Evolutionary conservation across 1,140 invertebrate species (phyloP), one percentile per base, ranked within the genome.

Genomic region (Cydia fagiglandana): DNA sequence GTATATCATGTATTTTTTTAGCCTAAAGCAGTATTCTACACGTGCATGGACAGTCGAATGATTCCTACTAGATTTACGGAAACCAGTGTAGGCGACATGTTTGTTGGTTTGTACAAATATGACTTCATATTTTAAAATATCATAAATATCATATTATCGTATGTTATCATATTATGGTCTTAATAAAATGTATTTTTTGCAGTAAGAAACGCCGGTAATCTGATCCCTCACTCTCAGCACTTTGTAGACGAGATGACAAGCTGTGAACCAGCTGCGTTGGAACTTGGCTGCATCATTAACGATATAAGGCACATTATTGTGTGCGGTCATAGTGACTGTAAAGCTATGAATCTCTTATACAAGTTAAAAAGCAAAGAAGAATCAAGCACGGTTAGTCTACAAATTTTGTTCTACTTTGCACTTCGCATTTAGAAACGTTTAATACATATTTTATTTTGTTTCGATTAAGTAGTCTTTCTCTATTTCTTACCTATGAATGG

Each of bases 1-100:
- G n/a, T 53, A 17, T 53, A 17, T 83, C 77, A 78, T 83, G 75
- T 73, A 66, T 76, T 80, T 93, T 30, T 94, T 82, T 91, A 99
- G 97, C 98, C 98, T 7, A 98, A 98, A 94, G 97, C 98, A 78
- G 96, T 99, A 76, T 98, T 99, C 93, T 98, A 99, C 92, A 98
- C 98, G 17, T 99, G 98, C 93, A 99, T 99, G 96, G 98, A 99
- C 94, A 98, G 97, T 91, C 94, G 98, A 94, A 98, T 99, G 96
- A 96, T 99, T 81, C 97, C 98, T 24, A 98, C 98, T 77, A 94
- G 97, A 88, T 99, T 99, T 93, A 98, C 98, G 50, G 96, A 98
- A 94, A 98, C 97, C 75, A 96, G 98, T 88, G 97, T 99, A 78
- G 98, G 98, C 66, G 98, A 99, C 88, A 99, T 99, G 97, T 99